Percentiles rank a stretch among this genome's conserved stretches.
These are phyloP conservation scores for Liparis tanakae DNA, from an alignment of 2,797 vertebrate species.

Conservation along the genomic window DNA sequence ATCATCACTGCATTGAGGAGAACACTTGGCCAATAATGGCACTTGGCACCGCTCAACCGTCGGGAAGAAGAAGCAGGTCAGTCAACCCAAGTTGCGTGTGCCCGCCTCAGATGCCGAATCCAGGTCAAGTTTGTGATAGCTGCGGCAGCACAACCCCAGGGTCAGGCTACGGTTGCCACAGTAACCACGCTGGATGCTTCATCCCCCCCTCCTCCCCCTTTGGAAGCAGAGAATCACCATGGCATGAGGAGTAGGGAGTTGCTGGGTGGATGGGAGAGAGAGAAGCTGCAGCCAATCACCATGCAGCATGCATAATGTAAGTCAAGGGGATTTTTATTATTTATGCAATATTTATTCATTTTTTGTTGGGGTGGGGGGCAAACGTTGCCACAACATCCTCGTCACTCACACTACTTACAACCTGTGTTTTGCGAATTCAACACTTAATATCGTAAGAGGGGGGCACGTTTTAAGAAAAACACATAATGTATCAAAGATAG, in stretches of 20 bases:
- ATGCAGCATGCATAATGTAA: constrained; percentile 73
- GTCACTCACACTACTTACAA: not conserved
- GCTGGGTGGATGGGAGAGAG: constrained; percentile 77
- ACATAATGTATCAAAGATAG: not conserved
- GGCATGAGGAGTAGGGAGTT: constrained; percentile 80
- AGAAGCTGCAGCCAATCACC: constrained; percentile 76
- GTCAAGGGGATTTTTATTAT: constrained; percentile 48
- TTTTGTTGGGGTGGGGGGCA: not conserved
- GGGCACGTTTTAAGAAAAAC: not conserved
- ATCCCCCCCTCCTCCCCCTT: constrained; percentile 46
- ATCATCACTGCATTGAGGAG: not conserved
- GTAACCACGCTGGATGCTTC: constrained; percentile 82
- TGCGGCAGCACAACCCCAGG: constrained; percentile 67
- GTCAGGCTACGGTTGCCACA: constrained; percentile 81
- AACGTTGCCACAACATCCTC: constrained; percentile 3
- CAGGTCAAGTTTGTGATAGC: constrained; percentile 82
- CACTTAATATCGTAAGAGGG: no score
- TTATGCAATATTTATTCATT: constrained; percentile 64
- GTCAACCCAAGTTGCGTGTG: constrained; percentile 48
- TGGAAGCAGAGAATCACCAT: constrained; percentile 75
- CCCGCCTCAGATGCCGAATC: constrained; percentile 69
- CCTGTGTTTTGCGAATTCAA: not conserved
- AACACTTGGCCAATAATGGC: not conserved
- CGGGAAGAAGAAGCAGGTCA: constrained; percentile 70
- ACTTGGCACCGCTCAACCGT: constrained; percentile 13